Percentiles rank a stretch among this genome's conserved stretches.
phyloP scores from a whole-genome alignment of 2,888 invertebrate species.

The Thalpophila matura region DNA sequence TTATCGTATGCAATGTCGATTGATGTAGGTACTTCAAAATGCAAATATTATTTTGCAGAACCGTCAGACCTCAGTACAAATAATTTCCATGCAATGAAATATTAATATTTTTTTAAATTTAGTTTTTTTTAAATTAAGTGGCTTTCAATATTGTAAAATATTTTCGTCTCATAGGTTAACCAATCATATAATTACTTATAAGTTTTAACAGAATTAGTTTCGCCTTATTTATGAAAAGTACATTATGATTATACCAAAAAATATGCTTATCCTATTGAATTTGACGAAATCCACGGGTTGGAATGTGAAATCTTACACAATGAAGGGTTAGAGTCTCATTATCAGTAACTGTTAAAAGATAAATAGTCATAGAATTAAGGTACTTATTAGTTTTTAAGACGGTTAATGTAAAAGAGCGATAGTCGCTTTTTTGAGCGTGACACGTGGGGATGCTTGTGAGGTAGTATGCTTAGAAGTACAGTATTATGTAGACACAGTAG shows the following conservation, averaged over 20 bases:
- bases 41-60: slow-evolving; percentile 43
- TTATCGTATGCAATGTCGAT: too few species aligned
- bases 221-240: slow-evolving; percentile 47
- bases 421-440: slow-evolving; percentile 72
- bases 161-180: slow-evolving; percentile 57
- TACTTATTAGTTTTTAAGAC: slow-evolving; percentile 61
- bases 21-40: slow-evolving; percentile 14
- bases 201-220: slow-evolving; percentile 34
- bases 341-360: slow-evolving; percentile 70
- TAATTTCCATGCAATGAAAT: slow-evolving; percentile 57
- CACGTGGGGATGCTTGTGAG: slow-evolving; percentile 31
- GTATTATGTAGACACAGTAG: slow-evolving; percentile 45
- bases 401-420: slow-evolving; percentile 29
- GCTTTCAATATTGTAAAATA: slow-evolving; percentile 35
- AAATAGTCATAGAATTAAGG: slow-evolving; percentile 77
- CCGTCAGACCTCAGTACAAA: slow-evolving; percentile 79
- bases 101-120: slow-evolving; percentile 13
- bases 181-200: slow-evolving; percentile 30
- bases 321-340: slow-evolving; percentile 79
- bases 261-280: slow-evolving; percentile 32
- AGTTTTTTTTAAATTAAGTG: slow-evolving; percentile 11
- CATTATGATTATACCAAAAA: slow-evolving; percentile 56
- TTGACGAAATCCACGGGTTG: slow-evolving; percentile 27
- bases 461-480: slow-evolving; percentile 32
- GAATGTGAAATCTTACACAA: slow-evolving; percentile 47